These are phyloP conservation scores for Tyrannus savana DNA, from an alignment of 2,113 vertebrate species.

Conservation along the genomic window DNA sequence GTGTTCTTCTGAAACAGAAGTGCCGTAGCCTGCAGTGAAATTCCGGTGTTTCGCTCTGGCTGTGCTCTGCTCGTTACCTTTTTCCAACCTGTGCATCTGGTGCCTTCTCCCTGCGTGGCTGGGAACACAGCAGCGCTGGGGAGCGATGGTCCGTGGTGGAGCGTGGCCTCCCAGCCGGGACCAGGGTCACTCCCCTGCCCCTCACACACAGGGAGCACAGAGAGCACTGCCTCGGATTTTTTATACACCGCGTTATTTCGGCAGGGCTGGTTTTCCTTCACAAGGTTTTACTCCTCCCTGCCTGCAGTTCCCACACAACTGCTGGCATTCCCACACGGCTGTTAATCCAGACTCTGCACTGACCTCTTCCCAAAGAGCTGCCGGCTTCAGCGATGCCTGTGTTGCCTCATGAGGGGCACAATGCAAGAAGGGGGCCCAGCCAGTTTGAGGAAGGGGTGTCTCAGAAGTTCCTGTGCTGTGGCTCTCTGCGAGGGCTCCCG, in stretches of 20 bases:
- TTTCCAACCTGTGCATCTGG: constrained; percentile 34
- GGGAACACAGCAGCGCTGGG: constrained; percentile 3
- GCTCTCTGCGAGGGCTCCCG: constrained; percentile 94
- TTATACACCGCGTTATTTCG: background rate
- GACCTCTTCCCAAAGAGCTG: background rate
- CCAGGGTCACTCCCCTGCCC: background rate
- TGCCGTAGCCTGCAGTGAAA: constrained; percentile 22
- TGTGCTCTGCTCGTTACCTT: constrained; percentile 51
- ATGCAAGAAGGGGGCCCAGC: constrained; percentile 95
- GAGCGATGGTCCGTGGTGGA: background rate
- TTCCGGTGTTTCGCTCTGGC: constrained; percentile 34
- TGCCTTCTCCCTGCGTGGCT: constrained; percentile 28
- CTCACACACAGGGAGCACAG: constrained; percentile 1
- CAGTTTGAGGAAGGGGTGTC: constrained; percentile 93
- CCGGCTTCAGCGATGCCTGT: constrained; percentile 86
- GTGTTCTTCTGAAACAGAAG: constrained; percentile 77
- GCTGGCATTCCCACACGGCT: background rate
- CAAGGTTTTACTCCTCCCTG: background rate
- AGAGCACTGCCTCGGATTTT: background rate
- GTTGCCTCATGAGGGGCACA: constrained; percentile 97
- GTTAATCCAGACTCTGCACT: background rate
- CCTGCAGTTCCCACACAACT: background rate
- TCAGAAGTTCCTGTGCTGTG: constrained; percentile 90
- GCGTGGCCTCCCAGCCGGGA: background rate
- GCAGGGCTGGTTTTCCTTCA: background rate